Conservation (phyloP, 2,797 vertebrate species). For the Gallinago stenura region DNA sequence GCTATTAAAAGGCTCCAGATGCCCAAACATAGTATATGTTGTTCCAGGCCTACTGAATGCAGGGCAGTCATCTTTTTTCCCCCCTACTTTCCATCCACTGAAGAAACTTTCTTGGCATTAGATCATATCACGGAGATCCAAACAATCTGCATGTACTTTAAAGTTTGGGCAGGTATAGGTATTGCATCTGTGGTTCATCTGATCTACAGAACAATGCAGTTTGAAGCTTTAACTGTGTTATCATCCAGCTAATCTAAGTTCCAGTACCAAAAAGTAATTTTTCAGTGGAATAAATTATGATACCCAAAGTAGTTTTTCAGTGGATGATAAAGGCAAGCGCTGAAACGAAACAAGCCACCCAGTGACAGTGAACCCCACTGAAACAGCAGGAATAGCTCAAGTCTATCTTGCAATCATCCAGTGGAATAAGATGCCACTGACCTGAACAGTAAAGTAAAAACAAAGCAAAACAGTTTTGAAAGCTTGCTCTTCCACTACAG, state of each 20-base stretch:
- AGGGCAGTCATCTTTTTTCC: no score
- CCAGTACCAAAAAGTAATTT: not conserved
- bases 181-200: not conserved
- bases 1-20: not conserved
- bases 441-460: not conserved
- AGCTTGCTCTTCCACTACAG: not conserved
- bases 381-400: not conserved
- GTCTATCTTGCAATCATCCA: not conserved
- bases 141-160: not conserved
- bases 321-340: not conserved
- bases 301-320: not conserved
- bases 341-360: not conserved
- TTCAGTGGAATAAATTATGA: not conserved
- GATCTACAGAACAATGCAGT: not conserved
- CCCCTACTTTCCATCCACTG: not conserved
- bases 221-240: not conserved
- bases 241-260: not conserved
- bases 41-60: not conserved
- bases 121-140: not conserved
- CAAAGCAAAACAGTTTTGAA: not conserved
- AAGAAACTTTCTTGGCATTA: not conserved
- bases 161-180: not conserved
- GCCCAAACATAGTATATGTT: not conserved
- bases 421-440: not conserved
- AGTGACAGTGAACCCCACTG: not conserved